A percentile compares a stretch with the other conserved stretches of the same genome.
Evolutionary conservation across 1,140 invertebrate genomes (phyloP).

Genomic region (Phthorimaea operculella): DNA sequence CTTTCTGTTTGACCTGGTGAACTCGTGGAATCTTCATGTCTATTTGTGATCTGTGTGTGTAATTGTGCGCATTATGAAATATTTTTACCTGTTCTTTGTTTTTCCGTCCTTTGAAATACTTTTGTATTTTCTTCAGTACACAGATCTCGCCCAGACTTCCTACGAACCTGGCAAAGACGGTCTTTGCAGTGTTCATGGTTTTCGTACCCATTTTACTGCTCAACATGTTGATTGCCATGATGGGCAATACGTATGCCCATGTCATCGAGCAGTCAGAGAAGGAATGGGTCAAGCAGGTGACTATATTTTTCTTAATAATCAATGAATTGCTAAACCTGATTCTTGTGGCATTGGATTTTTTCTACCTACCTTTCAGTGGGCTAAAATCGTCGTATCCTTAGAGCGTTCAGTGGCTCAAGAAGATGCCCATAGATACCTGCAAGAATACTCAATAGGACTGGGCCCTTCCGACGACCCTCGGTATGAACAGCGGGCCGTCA

Average conservation of each 20-base stretch:
- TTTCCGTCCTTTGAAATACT: neutral
- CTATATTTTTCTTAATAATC: no score
- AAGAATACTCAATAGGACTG: slow-evolving; percentile 95
- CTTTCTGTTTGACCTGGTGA: no score
- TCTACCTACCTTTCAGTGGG: slow-evolving; percentile 78
- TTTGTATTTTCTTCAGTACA: slow-evolving; percentile 77
- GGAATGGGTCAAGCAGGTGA: slow-evolving; percentile 97
- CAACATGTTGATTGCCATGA: slow-evolving; percentile 99
- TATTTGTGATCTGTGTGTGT: no score
- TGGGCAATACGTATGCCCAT: slow-evolving; percentile 98
- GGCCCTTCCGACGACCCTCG: slow-evolving; percentile 84
- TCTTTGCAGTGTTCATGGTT: slow-evolving; percentile 98
- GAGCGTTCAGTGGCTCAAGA: slow-evolving; percentile 92
- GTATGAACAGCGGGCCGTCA: slow-evolving; percentile 89
- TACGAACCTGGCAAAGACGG: slow-evolving; percentile 91
- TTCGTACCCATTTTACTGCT: slow-evolving; percentile 95
- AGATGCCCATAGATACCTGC: slow-evolving; percentile 89
- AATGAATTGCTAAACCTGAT: no score
- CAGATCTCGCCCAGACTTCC: slow-evolving; percentile 86
- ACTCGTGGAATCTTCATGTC: no score
- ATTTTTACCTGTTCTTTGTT: no score
- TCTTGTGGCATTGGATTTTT: no score
- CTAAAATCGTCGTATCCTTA: slow-evolving; percentile 96
- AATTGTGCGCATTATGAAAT: no score
- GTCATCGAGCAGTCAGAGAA: slow-evolving; percentile 98